Evolutionary conservation across 2,888 invertebrate genomes (phyloP).

Genomic region (Xylota sylvarum): DNA sequence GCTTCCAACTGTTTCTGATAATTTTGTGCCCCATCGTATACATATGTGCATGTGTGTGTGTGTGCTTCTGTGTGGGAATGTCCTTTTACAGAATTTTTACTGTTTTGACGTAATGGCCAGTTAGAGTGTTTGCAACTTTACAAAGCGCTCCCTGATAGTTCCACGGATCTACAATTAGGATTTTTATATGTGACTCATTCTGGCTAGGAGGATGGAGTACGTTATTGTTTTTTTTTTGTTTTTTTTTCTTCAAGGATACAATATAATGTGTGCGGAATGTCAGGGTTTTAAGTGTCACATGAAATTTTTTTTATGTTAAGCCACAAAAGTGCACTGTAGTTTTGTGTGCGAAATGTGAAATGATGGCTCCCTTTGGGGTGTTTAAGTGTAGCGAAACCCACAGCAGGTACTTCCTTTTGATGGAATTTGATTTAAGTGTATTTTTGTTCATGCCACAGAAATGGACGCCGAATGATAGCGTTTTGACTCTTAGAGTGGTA

Average conservation of each 20-base stretch:
- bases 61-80: conserved; percentile 2
- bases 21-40: conserved; percentile 38
- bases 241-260: conserved; percentile 10
- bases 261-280: conserved; percentile 60
- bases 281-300: conserved; percentile 73
- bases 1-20: conserved; percentile 64
- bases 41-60: conserved; percentile 7
- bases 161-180: conserved; percentile 66
- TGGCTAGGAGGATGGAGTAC: background rate
- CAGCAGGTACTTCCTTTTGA: conserved; percentile 58
- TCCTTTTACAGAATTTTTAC: conserved; percentile 36
- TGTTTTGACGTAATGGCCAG: conserved; percentile 43
- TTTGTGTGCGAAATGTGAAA: conserved; percentile 68
- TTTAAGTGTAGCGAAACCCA: conserved; percentile 59
- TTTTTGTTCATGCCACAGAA: conserved; percentile 23
- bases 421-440: conserved; percentile 61
- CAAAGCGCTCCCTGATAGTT: conserved; percentile 62
- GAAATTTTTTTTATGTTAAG: conserved; percentile 70
- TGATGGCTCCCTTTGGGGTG: conserved; percentile 70
- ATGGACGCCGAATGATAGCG: conserved; percentile 25
- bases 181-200: conserved; percentile 46
- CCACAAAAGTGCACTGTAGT: conserved; percentile 74
- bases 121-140: conserved; percentile 56
- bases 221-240: background rate
- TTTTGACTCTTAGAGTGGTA: background rate